A percentile compares a stretch with the other conserved stretches of the same genome.
Conservation (phyloP, 1,140 invertebrate species). For the Stenopsyche tienmushanensis region DNA sequence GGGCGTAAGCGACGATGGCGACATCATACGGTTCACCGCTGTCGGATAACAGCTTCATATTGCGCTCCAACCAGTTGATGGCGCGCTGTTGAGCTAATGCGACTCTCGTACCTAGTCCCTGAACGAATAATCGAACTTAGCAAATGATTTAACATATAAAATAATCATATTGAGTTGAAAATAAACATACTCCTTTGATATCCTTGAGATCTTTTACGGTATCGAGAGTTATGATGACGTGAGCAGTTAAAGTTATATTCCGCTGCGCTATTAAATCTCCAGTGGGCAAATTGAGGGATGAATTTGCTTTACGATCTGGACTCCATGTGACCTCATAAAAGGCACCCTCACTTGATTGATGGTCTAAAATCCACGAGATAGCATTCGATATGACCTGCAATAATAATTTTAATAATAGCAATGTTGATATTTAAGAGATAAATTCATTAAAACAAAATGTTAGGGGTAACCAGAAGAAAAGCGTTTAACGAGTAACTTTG, state of each 20-base stretch:
- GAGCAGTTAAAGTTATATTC: conserved; percentile 86
- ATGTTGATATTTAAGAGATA: neutral
- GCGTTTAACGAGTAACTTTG: neutral
- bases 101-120: conserved; percentile 71
- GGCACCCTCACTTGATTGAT: conserved; percentile 76
- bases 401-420: neutral
- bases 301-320: conserved; percentile 81
- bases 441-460: neutral
- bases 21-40: conserved; percentile 79
- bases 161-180: conserved; percentile 15
- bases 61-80: conserved; percentile 79
- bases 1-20: conserved; percentile 84
- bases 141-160: conserved; percentile 10
- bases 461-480: neutral
- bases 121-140: conserved; percentile 54
- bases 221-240: conserved; percentile 82
- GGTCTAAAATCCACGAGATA: conserved; percentile 75
- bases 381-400: conserved; percentile 71
- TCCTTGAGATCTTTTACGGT: conserved; percentile 84
- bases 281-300: conserved; percentile 59
- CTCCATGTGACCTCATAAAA: conserved; percentile 84
- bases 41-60: conserved; percentile 72
- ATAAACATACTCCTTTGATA: conserved; percentile 59
- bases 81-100: conserved; percentile 69
- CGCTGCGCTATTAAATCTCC: conserved; percentile 59